Conservation (phyloP, 2,888 invertebrate genomes). For the Mechanitis mazaeus region DNA sequence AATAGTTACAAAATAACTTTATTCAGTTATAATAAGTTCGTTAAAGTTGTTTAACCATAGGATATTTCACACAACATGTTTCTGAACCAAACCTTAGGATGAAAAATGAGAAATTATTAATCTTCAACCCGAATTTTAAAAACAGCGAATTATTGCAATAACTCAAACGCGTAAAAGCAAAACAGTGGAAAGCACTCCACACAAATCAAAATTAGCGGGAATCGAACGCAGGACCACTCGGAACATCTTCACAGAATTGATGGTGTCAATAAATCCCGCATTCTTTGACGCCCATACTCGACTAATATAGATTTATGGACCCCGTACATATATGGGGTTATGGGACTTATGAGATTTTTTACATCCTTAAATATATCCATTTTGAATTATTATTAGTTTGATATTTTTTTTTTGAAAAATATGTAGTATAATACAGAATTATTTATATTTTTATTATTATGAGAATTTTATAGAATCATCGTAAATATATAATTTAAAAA, state of each 20-base stretch:
- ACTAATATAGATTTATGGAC: conserved; percentile 64
- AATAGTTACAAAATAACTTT: no score
- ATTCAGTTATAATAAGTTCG: no score
- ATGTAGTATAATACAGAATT: not conserved
- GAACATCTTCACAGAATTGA: conserved; percentile 63
- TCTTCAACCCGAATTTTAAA: not conserved
- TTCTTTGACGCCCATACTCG: conserved; percentile 63
- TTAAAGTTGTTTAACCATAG: no score
- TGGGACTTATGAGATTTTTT: not conserved
- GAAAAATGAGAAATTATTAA: no score
- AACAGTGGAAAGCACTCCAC: conserved; percentile 30
- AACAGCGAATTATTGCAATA: not conserved
- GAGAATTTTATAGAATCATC: no score
- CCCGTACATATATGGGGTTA: conserved; percentile 17
- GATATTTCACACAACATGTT: no score
- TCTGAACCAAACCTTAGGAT: no score
- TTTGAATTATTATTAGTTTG: not conserved
- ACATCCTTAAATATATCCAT: not conserved
- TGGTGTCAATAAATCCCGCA: conserved; percentile 58
- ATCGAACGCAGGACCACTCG: conserved; percentile 51
- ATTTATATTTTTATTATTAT: not conserved
- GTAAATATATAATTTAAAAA: not conserved
- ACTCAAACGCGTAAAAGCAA: conserved; percentile 10
- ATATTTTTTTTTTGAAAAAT: not conserved
- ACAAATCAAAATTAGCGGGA: conserved; percentile 32